These are phyloP conservation scores for Calameuta pallipes DNA, from an alignment of 2,888 invertebrate species.

Conservation along the genomic window DNA sequence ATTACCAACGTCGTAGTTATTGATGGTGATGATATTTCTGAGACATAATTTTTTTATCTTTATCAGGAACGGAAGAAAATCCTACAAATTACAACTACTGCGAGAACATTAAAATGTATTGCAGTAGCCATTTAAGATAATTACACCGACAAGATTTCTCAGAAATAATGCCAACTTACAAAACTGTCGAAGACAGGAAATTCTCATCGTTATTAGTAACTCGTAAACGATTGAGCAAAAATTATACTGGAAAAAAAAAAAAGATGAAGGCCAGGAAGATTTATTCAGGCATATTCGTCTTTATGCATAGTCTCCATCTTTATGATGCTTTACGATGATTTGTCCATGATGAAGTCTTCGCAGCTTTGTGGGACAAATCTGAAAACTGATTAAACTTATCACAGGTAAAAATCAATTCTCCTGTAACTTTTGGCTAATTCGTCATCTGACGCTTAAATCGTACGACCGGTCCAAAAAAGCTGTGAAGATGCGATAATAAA, in stretches of 20 bases:
- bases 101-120: background rate
- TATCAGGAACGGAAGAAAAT: background rate
- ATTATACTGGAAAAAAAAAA: background rate
- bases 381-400: background rate
- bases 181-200: background rate
- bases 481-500: background rate
- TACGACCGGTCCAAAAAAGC: background rate
- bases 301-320: background rate
- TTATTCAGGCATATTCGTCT: background rate
- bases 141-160: background rate
- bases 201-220: background rate
- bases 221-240: background rate
- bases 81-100: no score
- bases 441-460: background rate
- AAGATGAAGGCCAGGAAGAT: background rate
- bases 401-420: background rate
- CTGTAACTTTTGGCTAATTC: background rate
- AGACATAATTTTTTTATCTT: background rate
- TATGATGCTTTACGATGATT: background rate
- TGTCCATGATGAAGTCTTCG: background rate
- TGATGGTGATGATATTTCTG: background rate
- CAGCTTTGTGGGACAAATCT: background rate
- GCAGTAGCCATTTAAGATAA: background rate
- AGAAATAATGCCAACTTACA: background rate
- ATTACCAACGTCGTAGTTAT: background rate